Evolutionary conservation across 2,888 invertebrate genomes (phyloP).

Genomic region (Unio pictorum): DNA sequence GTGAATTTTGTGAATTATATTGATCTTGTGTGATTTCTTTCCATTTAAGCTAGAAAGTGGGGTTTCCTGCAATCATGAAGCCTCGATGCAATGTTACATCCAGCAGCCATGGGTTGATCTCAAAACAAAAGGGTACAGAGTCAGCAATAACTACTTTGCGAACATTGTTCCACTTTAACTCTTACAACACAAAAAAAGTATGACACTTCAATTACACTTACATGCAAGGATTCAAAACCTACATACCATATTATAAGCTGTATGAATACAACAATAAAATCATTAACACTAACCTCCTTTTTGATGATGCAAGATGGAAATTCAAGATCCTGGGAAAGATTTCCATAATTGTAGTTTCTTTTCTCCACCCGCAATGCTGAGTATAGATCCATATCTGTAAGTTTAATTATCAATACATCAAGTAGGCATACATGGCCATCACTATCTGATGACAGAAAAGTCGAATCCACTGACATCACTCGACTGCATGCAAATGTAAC

Average conservation of each 20-base stretch:
- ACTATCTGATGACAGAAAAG: background rate
- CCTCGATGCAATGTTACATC: no score
- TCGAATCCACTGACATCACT: no score
- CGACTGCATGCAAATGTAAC: no score
- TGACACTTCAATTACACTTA: background rate
- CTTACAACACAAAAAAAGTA: no score
- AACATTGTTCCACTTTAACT: no score
- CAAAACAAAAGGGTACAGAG: no score
- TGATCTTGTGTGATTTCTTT: no score
- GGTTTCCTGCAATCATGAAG: no score
- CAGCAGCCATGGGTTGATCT: no score
- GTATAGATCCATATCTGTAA: conserved; percentile 85
- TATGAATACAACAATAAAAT: background rate
- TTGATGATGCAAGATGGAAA: conserved; percentile 68
- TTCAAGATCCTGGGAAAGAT: conserved; percentile 52
- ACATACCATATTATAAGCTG: background rate
- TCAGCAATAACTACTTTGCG: no score
- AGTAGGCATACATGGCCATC: conserved; percentile 75
- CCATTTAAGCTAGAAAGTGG: no score
- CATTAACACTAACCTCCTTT: conserved; percentile 54
- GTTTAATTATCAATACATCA: conserved; percentile 82
- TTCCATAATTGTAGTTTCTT: conserved; percentile 37
- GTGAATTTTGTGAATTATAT: no score
- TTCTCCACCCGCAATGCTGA: conserved; percentile 75
- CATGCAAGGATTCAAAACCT: background rate